Conservation (phyloP, 2,113 vertebrate genomes). For the Antechinus flavipes region DNA sequence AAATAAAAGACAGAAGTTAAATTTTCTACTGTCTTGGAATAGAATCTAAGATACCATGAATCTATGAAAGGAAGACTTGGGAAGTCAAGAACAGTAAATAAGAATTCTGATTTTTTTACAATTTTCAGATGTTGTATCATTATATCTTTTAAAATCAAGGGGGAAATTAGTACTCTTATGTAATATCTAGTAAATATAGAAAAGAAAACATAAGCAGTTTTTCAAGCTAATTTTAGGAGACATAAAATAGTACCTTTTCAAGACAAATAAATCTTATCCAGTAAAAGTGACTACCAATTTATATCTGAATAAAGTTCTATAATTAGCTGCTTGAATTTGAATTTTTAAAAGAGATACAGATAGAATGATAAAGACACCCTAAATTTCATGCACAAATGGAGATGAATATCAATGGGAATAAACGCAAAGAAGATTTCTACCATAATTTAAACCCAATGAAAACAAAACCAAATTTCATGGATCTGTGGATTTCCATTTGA, state of each 20-base stretch:
- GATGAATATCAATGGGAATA: background rate
- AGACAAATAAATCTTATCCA: background rate
- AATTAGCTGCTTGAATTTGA: background rate
- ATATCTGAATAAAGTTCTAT: background rate
- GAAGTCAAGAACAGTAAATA: background rate
- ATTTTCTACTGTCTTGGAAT: background rate
- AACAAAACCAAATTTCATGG: background rate
- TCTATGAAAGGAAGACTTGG: background rate
- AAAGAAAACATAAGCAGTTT: background rate
- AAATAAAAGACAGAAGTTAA: background rate
- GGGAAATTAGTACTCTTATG: background rate
- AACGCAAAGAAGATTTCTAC: background rate
- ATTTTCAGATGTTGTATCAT: background rate
- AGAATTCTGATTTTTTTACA: slow-evolving; percentile 7
- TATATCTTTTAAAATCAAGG: background rate
- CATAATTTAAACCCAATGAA: background rate
- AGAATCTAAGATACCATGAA: background rate
- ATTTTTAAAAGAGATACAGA: background rate
- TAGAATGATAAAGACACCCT: background rate
- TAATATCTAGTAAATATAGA: background rate
- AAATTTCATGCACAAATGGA: background rate
- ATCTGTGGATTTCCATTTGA: background rate
- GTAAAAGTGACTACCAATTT: background rate
- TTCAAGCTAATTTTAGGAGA: background rate
- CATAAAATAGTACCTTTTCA: background rate